Base-by-base conservation (phyloP, 2,888 invertebrate genomes). In the Rhingia campestris region DNA sequence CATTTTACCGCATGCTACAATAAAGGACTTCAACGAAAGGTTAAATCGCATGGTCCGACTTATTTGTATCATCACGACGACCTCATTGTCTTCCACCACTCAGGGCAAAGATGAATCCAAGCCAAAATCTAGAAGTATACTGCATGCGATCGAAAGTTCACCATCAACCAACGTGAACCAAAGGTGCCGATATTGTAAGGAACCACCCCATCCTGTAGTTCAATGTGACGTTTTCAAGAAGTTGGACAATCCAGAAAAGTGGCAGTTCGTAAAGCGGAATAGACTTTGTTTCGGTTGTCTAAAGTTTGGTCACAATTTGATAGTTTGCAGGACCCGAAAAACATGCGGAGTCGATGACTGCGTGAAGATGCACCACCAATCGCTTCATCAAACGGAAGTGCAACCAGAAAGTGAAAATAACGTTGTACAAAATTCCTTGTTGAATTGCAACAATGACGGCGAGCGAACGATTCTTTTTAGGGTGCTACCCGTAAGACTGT, bases 11-110 rank as follows among this genome's bases (percentile, higher is more conserved):
- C 73, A 64, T 32, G 33, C 84, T 1, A 74, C 69, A 1, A 39
- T 77, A 35, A 69, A 37, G 9, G 51, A 79, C 35, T 81, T 86
- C 45, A 85, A 81, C 43, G 64, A 73, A 0, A 81, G 79, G 84
- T n/a, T 86, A 37, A 76, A 54, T 41, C 64, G 75, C 64, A 35
- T 81, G 41, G 81, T 85, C 9, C 80, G 75, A n/a, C 30, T 85
- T 2, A 70, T 86, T 5, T 58, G 69, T 12, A 12, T 56, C 6
- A 14, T 47, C n/a, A 47, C 47, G 10, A 58, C 39, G 9, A 41
- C 58, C 9, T 58, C 58, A 41, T 4, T 58, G 4, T 14, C 51
- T 12, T 22, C 41, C 6, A 22, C 59, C 7, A n/a, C 30, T 9
- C 45, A 41, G 3, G 9, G 35, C 6, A 45, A 56, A 14, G 6